phyloP scores from a whole-genome alignment of 2,797 vertebrate genomes.

The Sebastiscus albofasciatus region DNA sequence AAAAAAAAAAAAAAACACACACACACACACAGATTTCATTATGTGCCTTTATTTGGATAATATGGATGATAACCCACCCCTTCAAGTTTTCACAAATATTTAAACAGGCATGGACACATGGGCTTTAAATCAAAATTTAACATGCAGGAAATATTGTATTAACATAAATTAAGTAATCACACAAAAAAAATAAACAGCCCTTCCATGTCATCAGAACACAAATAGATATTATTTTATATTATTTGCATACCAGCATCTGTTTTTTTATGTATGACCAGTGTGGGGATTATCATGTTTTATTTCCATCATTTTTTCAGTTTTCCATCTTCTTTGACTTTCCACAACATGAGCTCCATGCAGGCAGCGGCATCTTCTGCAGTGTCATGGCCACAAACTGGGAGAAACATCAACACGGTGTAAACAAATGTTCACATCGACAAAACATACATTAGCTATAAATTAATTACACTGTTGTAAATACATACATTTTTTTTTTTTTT shows the following conservation, averaged over 20 bases:
- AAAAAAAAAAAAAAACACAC: neutral
- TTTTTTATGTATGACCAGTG: neutral
- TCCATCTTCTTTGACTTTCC: conserved; percentile 86
- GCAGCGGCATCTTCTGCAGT: conserved; percentile 82
- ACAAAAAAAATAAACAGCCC: conserved; percentile 4
- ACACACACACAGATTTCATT: neutral
- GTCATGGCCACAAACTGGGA: conserved; percentile 80
- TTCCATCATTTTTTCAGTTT: conserved; percentile 80
- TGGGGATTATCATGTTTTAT: conserved; percentile 27
- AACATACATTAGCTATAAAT: neutral
- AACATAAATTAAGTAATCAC: conserved; percentile 17
- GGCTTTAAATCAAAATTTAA: conserved; percentile 21
- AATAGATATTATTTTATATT: neutral
- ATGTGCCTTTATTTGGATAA: conserved; percentile 57
- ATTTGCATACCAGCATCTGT: neutral
- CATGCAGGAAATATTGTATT: neutral
- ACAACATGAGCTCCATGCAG: conserved; percentile 87
- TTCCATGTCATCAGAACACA: neutral
- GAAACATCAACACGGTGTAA: conserved; percentile 34
- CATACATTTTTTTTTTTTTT: neutral
- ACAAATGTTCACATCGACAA: neutral
- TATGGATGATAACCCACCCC: neutral
- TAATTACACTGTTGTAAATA: neutral
- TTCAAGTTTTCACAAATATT: conserved; percentile 1
- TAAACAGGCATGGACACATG: conserved; percentile 1